Evolutionary conservation across 1,140 invertebrate species (phyloP), one percentile per base, ranked within the genome.

Genomic region (Oreohelix idahoensis): DNA sequence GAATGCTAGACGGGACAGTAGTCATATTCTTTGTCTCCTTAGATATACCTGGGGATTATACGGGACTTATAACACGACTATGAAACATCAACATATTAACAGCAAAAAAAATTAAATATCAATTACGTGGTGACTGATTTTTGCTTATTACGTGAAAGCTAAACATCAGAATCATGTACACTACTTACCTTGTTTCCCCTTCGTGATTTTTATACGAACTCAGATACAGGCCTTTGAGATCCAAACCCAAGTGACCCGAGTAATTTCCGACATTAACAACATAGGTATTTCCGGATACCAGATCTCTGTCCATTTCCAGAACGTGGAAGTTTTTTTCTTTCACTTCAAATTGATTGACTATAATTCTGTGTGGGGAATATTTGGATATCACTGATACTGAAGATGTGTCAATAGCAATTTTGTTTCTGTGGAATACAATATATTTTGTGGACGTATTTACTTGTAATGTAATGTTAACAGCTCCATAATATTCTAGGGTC

Each of bases 141-240:
- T n/a, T n/a, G n/a, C n/a, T n/a, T n/a, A n/a, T n/a, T n/a, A n/a
- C n/a, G n/a, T n/a, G n/a, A n/a, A n/a, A n/a, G n/a, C n/a, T n/a
- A n/a, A n/a, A n/a, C n/a, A n/a, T n/a, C n/a, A n/a, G n/a, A n/a
- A n/a, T n/a, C n/a, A n/a, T n/a, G n/a, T n/a, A n/a, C n/a, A n/a
- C n/a, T 23, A 71, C 29, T 84, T 85, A 89, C 88, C 85, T 84
- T 51, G 58, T 84, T 38, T 79, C 84, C 4, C 88, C 88, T 39
- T 85, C 49, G 45, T 77, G 74, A 29, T 81, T 84, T 71, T 84
- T 87, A 70, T 89, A 90, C 4, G 84, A 86, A 66, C 89, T 89
- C 70, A 84, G 36, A 69, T 90, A 90, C 35, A 90, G 81, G 0
- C 88, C 89, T 71, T 85, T 83, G 32, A 89, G 53, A 58, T 89